Conservation (phyloP, 2,797 vertebrate species). For the Limnodromus scolopaceus region DNA sequence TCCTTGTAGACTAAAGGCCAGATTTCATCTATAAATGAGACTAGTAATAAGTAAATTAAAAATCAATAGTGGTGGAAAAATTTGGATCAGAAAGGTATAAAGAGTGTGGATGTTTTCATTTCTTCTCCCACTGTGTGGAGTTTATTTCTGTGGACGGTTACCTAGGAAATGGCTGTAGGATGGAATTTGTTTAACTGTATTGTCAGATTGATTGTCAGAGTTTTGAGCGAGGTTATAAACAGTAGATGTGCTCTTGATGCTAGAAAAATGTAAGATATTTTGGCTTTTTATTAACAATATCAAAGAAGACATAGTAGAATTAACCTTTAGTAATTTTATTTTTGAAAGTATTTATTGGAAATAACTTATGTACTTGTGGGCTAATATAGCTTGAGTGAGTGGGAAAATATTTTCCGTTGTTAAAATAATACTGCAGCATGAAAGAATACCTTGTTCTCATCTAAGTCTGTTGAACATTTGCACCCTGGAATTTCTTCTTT, state of each 20-base stretch:
- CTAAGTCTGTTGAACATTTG: background rate
- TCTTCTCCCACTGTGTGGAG: background rate
- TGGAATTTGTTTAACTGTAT: background rate
- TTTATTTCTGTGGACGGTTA: conserved; percentile 4
- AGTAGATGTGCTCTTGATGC: background rate
- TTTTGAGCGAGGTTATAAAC: background rate
- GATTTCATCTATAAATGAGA: background rate
- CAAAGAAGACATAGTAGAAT: background rate
- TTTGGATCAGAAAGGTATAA: background rate
- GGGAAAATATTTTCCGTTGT: background rate
- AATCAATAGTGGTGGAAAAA: background rate
- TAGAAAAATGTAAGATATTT: background rate
- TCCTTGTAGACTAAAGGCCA: background rate
- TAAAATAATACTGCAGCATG: background rate
- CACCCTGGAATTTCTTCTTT: background rate
- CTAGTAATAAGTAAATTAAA: background rate
- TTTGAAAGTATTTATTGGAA: background rate
- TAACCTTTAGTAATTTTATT: background rate
- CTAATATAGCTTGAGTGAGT: background rate
- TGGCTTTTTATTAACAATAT: background rate
- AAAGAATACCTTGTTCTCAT: background rate
- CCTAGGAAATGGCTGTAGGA: conserved; percentile 6
- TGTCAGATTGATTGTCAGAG: background rate
- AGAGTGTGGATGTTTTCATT: background rate
- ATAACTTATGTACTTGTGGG: background rate